Evolutionary conservation across 2,797 vertebrate genomes (phyloP), one percentile per base, ranked within the genome.

Genomic region (Oceanodroma leucorhoa): DNA sequence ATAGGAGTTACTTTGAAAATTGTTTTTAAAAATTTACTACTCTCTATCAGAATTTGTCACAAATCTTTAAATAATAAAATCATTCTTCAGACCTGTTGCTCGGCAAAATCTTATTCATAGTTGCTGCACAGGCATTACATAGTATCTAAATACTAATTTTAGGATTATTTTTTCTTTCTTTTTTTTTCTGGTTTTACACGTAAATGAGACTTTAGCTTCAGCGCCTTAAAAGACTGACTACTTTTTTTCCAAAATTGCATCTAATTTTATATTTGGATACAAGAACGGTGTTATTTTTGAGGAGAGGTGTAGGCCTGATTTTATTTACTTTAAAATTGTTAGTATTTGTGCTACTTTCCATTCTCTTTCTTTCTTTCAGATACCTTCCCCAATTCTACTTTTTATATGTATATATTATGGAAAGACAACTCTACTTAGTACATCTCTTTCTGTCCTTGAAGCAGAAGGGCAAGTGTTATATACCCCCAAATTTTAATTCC

Each of bases 1-100:
- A 32, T 55, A 57, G 10, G 17, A 51, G 6, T 41, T 75, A 17
- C 67, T 71, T 48, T 48, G 12, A 71, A 80, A 87, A 76, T 14
- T 45, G 5, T 1, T 45, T 77, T 55, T 1, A 53, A 75, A 91
- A 60, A 3, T 14, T 14, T 15, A 62, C 1, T 3, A 36, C 0
- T 43, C 85, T 51, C 19, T 60, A 40, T 45, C 6, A 34, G 5
- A 81, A 51, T 50, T 62, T 73, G 12, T 78, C 34, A 64, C 6
- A 57, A 54, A 50, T 18, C 1, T 57, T 90, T 45, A 51, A 89
- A 45, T 75, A 81, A 53, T 9, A 38, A 78, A 92, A 27, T 36
- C 48, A 2, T 53, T 80, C 2, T 75, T 81, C 36, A 83, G 26
- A 53, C 6, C 10, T 62, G 1, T 2, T 51, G 9, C 14, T 58